Percentiles rank a stretch among this genome's conserved stretches.
phyloP scores from a whole-genome alignment of 2,888 invertebrate genomes.

The Timema cristinae region DNA sequence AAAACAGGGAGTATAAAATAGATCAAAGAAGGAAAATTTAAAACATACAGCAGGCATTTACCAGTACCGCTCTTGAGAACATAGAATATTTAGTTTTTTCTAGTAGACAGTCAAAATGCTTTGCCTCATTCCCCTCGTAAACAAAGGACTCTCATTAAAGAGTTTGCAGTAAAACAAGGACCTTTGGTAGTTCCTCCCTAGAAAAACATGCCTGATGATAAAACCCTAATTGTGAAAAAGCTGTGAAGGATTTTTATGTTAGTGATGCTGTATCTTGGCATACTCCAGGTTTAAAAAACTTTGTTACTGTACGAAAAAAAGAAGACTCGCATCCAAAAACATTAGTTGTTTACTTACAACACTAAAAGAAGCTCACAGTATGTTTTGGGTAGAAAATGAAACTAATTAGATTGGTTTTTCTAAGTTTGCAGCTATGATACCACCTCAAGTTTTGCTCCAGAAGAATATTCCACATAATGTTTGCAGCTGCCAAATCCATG shows the following conservation, averaged over 20 bases:
- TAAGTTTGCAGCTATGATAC: background rate
- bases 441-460: background rate
- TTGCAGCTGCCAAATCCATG: background rate
- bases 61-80: too few relatives aligned
- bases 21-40: slow-evolving; percentile 1
- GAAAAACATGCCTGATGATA: background rate
- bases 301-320: background rate
- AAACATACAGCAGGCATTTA: too few relatives aligned
- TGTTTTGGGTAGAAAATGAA: background rate
- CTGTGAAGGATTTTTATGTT: background rate
- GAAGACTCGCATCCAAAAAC: background rate
- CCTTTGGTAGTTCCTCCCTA: background rate
- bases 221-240: background rate
- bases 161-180: background rate
- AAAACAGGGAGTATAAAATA: background rate
- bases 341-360: too few relatives aligned
- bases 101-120: background rate
- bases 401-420: background rate
- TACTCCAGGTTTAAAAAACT: background rate
- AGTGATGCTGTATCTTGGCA: background rate
- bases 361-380: too few relatives aligned
- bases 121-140: background rate
- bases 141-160: background rate
- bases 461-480: background rate
- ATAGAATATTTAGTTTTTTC: background rate